Evolutionary conservation across 2,888 invertebrate species (phyloP).

Genomic region (Calliopum simillimum): DNA sequence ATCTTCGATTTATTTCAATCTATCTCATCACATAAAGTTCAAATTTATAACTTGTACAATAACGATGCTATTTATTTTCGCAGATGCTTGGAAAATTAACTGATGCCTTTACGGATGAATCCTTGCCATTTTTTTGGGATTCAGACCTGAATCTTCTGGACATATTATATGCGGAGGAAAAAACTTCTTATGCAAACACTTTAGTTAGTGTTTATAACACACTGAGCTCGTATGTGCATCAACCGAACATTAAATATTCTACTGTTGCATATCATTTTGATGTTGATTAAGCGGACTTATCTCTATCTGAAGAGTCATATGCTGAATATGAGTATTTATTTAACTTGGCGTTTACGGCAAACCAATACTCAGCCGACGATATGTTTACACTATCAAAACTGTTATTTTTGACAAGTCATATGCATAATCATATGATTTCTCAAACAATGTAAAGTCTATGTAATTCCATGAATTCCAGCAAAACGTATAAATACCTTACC

Average conservation of each 20-base stretch:
- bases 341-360: too few species aligned
- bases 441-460: too few species aligned
- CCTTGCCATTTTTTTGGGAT: conserved; percentile 46
- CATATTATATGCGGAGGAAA: conserved; percentile 32
- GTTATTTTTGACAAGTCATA: too few species aligned
- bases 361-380: too few species aligned
- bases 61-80: not conserved
- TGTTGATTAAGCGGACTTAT: too few species aligned
- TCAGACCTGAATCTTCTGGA: conserved; percentile 40
- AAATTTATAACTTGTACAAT: not conserved
- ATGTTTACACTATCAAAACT: too few species aligned
- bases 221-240: conserved; percentile 19
- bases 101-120: conserved; percentile 22
- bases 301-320: too few species aligned
- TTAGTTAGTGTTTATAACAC: conserved; percentile 18
- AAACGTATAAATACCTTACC: too few species aligned
- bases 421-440: too few species aligned
- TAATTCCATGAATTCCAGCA: too few species aligned
- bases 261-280: not conserved
- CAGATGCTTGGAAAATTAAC: conserved; percentile 45
- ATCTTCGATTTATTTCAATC: not conserved
- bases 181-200: conserved; percentile 19
- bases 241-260: not conserved
- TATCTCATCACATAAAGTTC: too few species aligned
- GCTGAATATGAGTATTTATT: too few species aligned